A percentile compares a stretch with the other conserved stretches of the same genome.
These are phyloP conservation scores for Hydrolagus colliei DNA, from an alignment of 2,797 vertebrate genomes.

Conservation along the genomic window DNA sequence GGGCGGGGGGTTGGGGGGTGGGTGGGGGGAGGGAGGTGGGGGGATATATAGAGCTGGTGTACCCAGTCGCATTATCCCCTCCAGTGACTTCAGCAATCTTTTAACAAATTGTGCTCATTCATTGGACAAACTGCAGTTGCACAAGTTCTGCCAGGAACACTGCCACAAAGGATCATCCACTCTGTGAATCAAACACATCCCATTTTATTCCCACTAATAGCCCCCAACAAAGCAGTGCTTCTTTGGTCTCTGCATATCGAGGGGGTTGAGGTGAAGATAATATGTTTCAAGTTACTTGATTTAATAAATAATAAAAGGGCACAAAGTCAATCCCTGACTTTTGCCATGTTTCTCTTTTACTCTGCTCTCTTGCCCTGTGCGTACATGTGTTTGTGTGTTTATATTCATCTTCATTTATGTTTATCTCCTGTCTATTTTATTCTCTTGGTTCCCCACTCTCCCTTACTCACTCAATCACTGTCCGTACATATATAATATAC, in stretches of 20 bases:
- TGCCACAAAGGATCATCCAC: slow-evolving; percentile 19
- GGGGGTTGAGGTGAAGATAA: background rate
- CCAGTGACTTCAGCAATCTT: slow-evolving; percentile 28
- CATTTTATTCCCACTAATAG: background rate
- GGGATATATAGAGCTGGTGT: slow-evolving; percentile 39
- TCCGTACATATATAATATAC: background rate
- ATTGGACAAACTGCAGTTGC: background rate
- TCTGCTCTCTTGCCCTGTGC: background rate
- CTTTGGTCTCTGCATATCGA: background rate
- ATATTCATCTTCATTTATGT: too few relatives aligned
- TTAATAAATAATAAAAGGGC: background rate
- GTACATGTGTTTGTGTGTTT: too few relatives aligned
- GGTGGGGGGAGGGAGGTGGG: slow-evolving; percentile 37
- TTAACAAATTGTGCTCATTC: slow-evolving; percentile 31
- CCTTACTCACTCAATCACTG: background rate
- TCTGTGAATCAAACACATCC: slow-evolving; percentile 25
- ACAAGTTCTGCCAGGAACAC: slow-evolving; percentile 16
- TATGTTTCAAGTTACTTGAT: background rate
- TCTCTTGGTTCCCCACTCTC: background rate
- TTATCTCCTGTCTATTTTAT: background rate
- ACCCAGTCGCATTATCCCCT: slow-evolving; percentile 27
- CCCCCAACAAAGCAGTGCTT: background rate
- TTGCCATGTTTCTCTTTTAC: background rate
- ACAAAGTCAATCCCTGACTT: background rate
- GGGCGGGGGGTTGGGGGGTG: slow-evolving; percentile 53